These are phyloP conservation scores for Lamprologus ornatipinnis DNA, from an alignment of 2,113 vertebrate genomes.

Conservation along the genomic window DNA sequence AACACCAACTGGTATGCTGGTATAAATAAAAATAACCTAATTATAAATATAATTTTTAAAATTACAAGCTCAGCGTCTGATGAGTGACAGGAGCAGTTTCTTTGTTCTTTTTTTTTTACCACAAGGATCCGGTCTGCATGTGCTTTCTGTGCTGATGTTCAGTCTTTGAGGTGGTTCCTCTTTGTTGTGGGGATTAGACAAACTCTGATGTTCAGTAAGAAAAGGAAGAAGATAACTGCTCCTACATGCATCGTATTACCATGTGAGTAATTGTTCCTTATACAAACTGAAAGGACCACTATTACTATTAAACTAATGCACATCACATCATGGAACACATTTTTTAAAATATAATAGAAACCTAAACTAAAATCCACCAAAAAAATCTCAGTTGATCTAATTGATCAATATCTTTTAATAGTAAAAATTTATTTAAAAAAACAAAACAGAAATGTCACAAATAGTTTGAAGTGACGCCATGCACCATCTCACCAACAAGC, in stretches of 20 bases:
- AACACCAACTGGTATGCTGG: background rate
- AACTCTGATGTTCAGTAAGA: background rate
- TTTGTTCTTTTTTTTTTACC: background rate
- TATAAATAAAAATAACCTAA: background rate
- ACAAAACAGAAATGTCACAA: background rate
- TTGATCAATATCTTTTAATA: background rate
- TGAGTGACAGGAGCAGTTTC: background rate
- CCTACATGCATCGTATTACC: background rate
- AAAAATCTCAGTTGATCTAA: background rate
- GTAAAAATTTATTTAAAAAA: background rate
- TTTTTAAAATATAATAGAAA: background rate
- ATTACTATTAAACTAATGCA: background rate
- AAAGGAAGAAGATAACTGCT: background rate
- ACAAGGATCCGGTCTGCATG: background rate
- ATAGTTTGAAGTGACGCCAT: background rate
- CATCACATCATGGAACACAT: background rate
- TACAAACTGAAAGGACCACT: background rate
- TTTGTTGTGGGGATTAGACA: background rate
- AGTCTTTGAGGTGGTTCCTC: background rate
- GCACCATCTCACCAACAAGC: background rate
- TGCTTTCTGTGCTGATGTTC: background rate
- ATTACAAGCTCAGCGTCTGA: background rate
- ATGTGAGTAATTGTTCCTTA: background rate
- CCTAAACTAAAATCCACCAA: background rate
- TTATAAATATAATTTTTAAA: background rate